Percentiles rank a stretch among this genome's conserved stretches.
These are phyloP conservation scores for Naso thynnoides DNA, from an alignment of 2,797 vertebrate genomes.

Conservation along the genomic window DNA sequence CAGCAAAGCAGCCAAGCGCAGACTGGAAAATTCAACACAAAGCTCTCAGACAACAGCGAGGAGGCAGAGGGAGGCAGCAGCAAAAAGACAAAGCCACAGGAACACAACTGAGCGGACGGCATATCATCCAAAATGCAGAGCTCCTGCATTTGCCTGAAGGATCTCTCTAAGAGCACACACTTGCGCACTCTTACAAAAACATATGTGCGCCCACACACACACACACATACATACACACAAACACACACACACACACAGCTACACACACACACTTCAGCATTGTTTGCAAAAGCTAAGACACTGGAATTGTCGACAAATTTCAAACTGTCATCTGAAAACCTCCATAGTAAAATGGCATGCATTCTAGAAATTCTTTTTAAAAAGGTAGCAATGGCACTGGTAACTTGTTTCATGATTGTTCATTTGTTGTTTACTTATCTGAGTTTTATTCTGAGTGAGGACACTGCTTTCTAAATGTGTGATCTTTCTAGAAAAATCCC, in stretches of 20 bases:
- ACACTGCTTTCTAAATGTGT: conserved; percentile 86
- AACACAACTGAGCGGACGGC: conserved; percentile 79
- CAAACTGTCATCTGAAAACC: conserved; percentile 77
- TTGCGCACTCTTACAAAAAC: conserved; percentile 70
- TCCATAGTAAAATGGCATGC: conserved; percentile 87
- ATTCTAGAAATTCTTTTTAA: conserved; percentile 84
- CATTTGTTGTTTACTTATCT: conserved; percentile 82
- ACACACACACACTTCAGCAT: conserved; percentile 64
- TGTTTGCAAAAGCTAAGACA: conserved; percentile 77
- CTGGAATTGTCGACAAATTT: conserved; percentile 77
- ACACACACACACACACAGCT: conserved; percentile 36
- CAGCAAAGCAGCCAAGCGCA: conserved; percentile 79
- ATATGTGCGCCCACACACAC: conserved; percentile 51
- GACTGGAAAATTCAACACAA: conserved; percentile 73
- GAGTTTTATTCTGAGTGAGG: conserved; percentile 81
- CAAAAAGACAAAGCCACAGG: conserved; percentile 80
- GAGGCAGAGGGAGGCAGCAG: conserved; percentile 74
- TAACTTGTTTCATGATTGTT: conserved; percentile 85
- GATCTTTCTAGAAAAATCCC: conserved; percentile 85
- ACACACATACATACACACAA: conserved; percentile 36
- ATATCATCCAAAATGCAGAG: conserved; percentile 68
- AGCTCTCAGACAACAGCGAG: conserved; percentile 72
- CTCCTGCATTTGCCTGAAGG: conserved; percentile 77
- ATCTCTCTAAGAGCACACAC: conserved; percentile 85
- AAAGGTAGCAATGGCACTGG: conserved; percentile 84